phyloP scores from a whole-genome alignment of 2,113 vertebrate genomes.

The Pelecanus crispus region DNA sequence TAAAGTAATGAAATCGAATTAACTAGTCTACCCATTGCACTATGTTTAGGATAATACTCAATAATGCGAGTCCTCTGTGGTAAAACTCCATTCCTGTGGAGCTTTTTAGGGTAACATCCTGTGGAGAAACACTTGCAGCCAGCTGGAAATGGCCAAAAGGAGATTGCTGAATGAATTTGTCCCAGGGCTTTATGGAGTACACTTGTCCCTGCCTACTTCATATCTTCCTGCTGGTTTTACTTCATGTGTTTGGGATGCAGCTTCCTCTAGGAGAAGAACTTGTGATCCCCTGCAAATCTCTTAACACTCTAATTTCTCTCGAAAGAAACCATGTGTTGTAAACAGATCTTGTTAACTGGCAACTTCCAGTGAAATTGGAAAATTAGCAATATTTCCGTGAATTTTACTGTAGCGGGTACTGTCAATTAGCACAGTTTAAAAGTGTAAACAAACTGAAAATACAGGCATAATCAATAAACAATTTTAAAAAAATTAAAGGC shows the following conservation, averaged over 20 bases:
- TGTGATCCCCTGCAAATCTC: not conserved
- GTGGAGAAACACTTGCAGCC: not conserved
- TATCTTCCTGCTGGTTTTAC: not conserved
- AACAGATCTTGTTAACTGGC: not conserved
- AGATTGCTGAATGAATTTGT: not conserved
- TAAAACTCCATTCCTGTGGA: not conserved
- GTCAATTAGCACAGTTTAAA: not conserved
- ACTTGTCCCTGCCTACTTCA: not conserved
- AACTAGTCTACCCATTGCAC: not conserved
- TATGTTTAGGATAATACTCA: not conserved
- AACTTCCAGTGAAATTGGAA: not conserved
- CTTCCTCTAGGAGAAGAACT: not conserved
- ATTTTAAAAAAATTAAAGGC: not conserved
- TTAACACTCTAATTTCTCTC: not conserved
- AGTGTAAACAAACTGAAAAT: not conserved
- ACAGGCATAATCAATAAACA: not conserved
- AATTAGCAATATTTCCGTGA: not conserved
- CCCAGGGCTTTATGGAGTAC: not conserved
- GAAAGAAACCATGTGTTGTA: not conserved
- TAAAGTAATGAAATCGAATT: not conserved
- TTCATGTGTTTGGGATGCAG: not conserved
- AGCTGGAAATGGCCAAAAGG: not conserved
- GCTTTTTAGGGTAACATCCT: not conserved
- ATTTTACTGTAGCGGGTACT: not conserved
- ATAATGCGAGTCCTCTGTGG: not conserved